These are phyloP conservation scores for Sinocyclocheilus rhinocerous DNA, from an alignment of 2,113 vertebrate species.

Conservation along the genomic window DNA sequence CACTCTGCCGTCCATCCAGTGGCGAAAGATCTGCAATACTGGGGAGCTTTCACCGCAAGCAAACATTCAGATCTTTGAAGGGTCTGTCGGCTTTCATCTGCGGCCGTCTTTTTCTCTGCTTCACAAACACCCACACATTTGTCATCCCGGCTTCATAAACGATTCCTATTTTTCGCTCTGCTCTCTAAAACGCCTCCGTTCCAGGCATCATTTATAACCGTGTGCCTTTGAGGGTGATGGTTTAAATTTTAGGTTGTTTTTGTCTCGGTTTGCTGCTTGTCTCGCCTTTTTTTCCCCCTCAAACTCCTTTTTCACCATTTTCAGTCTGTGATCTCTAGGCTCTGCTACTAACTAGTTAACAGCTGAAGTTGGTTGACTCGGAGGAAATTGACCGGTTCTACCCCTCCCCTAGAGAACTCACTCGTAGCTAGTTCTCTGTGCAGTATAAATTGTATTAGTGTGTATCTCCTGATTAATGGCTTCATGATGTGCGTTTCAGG, in stretches of 20 bases:
- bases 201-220: slow-evolving; percentile 8
- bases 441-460: neutral
- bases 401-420: neutral
- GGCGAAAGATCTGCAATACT: neutral
- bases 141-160: slow-evolving; percentile 8
- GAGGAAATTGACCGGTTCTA: neutral
- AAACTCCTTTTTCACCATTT: neutral
- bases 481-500: slow-evolving; percentile 77
- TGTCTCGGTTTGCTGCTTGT: neutral
- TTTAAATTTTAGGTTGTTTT: neutral
- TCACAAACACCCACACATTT: slow-evolving; percentile 34
- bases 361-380: neutral
- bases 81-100: neutral
- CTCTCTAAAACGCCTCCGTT: slow-evolving; percentile 1
- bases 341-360: slow-evolving; percentile 39
- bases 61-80: slow-evolving; percentile 23
- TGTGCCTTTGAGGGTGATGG: slow-evolving; percentile 13
- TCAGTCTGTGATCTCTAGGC: slow-evolving; percentile 7
- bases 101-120: neutral
- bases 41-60: neutral
- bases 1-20: neutral
- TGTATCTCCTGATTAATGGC: neutral
- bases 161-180: neutral
- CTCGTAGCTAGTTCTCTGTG: neutral
- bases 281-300: neutral